Conservation (phyloP, 2,113 vertebrate genomes). For the Ctenomys sociabilis region DNA sequence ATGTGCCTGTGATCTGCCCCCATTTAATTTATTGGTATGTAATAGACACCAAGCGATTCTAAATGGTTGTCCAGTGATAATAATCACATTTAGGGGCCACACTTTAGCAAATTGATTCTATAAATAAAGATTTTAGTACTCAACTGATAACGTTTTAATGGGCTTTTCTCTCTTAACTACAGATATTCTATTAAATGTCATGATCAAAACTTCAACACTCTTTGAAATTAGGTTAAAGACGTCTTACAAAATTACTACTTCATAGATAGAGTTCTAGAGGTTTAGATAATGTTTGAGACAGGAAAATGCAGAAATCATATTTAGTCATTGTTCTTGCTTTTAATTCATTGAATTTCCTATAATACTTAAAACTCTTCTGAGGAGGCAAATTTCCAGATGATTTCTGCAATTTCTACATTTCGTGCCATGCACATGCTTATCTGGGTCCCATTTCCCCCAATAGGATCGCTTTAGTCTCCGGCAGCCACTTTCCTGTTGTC, state of each 20-base stretch:
- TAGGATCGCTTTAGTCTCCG: neutral
- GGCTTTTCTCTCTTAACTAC: slow-evolving; percentile 51
- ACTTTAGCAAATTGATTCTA: slow-evolving; percentile 63
- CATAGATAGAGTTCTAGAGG: neutral
- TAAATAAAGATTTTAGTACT: slow-evolving; percentile 59
- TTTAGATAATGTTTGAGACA: neutral
- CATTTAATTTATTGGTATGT: slow-evolving; percentile 63
- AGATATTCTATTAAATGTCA: slow-evolving; percentile 40
- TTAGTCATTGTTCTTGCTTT: slow-evolving; percentile 6
- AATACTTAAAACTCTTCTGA: neutral
- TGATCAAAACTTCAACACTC: slow-evolving; percentile 36
- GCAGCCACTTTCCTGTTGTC: neutral
- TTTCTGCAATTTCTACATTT: slow-evolving; percentile 12
- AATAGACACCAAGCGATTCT: slow-evolving; percentile 57
- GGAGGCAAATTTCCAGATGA: slow-evolving; percentile 26
- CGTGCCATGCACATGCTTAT: neutral
- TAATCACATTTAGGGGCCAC: slow-evolving; percentile 49
- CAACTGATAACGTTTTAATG: neutral
- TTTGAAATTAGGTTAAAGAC: slow-evolving; percentile 38
- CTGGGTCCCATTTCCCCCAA: neutral
- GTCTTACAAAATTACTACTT: slow-evolving; percentile 41
- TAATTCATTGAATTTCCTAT: neutral
- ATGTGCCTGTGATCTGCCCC: slow-evolving; percentile 43
- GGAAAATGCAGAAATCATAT: neutral
- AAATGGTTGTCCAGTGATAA: slow-evolving; percentile 62